These are phyloP conservation scores for Elaphurus davidianus DNA, from an alignment of 2,113 vertebrate genomes.

Conservation along the genomic window DNA sequence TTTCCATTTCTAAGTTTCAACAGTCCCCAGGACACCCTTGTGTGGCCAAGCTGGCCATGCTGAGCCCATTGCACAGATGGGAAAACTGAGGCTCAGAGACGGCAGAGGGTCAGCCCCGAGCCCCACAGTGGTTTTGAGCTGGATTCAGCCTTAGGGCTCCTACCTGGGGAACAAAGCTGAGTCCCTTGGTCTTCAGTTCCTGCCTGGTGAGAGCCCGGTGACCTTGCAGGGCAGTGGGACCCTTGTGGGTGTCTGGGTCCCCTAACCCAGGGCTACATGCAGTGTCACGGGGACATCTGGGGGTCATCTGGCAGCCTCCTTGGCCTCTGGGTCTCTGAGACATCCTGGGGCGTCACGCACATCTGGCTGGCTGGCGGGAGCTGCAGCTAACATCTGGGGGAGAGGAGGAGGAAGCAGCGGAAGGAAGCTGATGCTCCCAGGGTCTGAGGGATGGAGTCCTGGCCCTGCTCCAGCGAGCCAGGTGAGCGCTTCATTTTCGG, in stretches of 20 bases:
- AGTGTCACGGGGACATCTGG: background rate
- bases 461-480: slow-evolving; percentile 16
- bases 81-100: background rate
- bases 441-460: background rate
- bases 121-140: background rate
- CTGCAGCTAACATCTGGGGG: slow-evolving; percentile 30
- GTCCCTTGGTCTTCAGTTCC: accelerated
- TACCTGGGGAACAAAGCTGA: background rate
- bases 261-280: background rate
- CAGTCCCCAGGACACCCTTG: background rate
- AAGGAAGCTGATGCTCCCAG: background rate
- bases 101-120: background rate
- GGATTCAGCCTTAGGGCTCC: background rate
- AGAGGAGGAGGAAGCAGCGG: background rate
- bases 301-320: background rate
- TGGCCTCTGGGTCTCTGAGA: background rate
- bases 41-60: background rate
- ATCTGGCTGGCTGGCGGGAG: slow-evolving; percentile 37
- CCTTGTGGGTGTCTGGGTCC: background rate
- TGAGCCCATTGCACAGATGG: accelerated
- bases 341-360: background rate
- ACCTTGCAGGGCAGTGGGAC: background rate
- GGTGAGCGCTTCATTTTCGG: background rate
- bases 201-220: accelerated
- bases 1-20: background rate